These are phyloP conservation scores for Diogma glabrata DNA, from an alignment of 2,888 invertebrate genomes.

Conservation along the genomic window DNA sequence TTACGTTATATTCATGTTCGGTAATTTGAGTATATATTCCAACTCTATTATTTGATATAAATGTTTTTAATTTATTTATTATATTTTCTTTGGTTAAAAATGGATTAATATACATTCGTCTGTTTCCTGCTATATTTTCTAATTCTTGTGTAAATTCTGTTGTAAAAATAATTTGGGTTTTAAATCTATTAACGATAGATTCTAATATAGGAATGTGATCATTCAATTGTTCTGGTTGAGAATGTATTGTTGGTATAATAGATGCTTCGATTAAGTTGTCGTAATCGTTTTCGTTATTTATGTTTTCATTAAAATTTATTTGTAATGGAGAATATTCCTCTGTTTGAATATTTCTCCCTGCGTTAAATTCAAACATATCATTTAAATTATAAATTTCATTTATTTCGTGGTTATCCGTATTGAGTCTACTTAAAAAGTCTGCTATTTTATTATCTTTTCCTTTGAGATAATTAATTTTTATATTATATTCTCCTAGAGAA, in stretches of 20 bases:
- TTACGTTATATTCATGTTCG: slow-evolving; percentile 11
- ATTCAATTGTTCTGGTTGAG: slow-evolving; percentile 18
- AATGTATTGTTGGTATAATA: slow-evolving; percentile 11
- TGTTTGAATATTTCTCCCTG: not conserved
- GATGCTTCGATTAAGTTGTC: too few relatives aligned
- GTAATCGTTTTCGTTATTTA: not conserved
- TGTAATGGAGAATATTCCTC: too few relatives aligned
- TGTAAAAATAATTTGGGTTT: slow-evolving; percentile 16
- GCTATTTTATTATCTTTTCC: slow-evolving; percentile 17
- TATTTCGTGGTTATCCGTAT: slow-evolving; percentile 15
- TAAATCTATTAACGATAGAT: slow-evolving; percentile 7
- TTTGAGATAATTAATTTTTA: slow-evolving; percentile 17
- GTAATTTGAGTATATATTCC: slow-evolving; percentile 12
- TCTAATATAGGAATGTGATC: slow-evolving; percentile 17
- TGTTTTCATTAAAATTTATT: slow-evolving; percentile 1
- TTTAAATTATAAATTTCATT: too few relatives aligned
- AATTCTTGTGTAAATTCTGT: slow-evolving; percentile 13
- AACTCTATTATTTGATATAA: not conserved
- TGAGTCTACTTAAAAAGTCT: slow-evolving; percentile 1
- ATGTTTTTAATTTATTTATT: slow-evolving; percentile 9
- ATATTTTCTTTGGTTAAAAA: not conserved
- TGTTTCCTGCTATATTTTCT: slow-evolving; percentile 12
- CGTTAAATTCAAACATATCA: slow-evolving; percentile 2
- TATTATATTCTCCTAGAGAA: too few relatives aligned
- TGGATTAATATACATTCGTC: slow-evolving; percentile 12